phyloP scores from a whole-genome alignment of 2,888 invertebrate species.

The Eilema sororculum region DNA sequence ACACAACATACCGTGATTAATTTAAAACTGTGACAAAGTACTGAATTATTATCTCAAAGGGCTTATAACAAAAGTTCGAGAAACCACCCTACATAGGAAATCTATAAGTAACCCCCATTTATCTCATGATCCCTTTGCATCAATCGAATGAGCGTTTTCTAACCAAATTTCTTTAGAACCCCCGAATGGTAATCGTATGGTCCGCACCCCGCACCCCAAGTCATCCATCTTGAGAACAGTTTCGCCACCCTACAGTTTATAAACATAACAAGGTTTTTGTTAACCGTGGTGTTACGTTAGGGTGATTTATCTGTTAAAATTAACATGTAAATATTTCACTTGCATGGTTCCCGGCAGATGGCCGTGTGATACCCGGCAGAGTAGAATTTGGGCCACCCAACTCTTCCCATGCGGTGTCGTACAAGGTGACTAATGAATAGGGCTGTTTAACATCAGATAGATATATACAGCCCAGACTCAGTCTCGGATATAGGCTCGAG shows the following conservation, averaged over 20 bases:
- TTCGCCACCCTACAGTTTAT: conserved; percentile 49
- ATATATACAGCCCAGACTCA: no score
- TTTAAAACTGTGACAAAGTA: conserved; percentile 9
- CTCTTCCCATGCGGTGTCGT: no score
- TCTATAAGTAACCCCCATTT: conserved; percentile 42
- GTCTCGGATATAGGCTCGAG: no score
- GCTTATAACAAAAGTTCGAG: conserved; percentile 18
- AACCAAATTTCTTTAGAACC: conserved; percentile 40
- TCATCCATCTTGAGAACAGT: conserved; percentile 47
- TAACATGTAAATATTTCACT: background rate
- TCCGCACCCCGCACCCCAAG: conserved; percentile 59
- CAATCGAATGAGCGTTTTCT: conserved; percentile 62
- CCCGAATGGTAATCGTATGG: conserved; percentile 37
- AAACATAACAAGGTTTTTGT: conserved; percentile 33
- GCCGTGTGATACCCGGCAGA: no score
- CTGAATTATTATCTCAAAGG: conserved; percentile 1
- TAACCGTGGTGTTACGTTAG: background rate
- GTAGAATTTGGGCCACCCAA: no score
- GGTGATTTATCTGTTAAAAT: background rate
- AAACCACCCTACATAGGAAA: conserved; percentile 21
- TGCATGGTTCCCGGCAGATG: no score
- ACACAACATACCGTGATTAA: background rate
- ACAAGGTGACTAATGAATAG: no score
- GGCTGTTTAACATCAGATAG: no score
- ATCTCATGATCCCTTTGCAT: conserved; percentile 52